These are phyloP conservation scores for Paramormyrops hopkinsi DNA, from an alignment of 2,797 vertebrate genomes.

Conservation along the genomic window DNA sequence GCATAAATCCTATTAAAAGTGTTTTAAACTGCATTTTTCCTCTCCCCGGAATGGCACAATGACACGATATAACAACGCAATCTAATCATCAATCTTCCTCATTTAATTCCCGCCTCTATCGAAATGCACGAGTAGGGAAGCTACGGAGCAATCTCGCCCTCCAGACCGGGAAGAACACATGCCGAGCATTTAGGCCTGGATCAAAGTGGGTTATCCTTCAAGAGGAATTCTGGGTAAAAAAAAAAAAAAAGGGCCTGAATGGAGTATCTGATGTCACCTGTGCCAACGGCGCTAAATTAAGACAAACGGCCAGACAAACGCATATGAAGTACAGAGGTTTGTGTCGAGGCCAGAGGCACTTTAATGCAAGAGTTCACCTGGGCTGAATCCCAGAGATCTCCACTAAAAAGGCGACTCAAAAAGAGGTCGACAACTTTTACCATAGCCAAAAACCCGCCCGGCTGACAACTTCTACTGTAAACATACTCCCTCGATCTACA, in stretches of 20 bases:
- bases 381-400: neutral
- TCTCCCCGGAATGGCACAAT: neutral
- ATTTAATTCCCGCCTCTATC: neutral
- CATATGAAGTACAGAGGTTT: neutral
- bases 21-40: neutral
- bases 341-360: neutral
- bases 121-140: neutral
- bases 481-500: neutral
- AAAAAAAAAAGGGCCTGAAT: neutral
- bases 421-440: neutral
- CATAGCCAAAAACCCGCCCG: neutral
- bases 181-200: neutral
- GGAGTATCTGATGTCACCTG: neutral
- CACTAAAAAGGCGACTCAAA: neutral
- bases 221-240: neutral
- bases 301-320: neutral
- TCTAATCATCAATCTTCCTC: constrained; percentile 8
- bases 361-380: neutral
- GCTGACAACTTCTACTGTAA: neutral
- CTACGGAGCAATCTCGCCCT: neutral
- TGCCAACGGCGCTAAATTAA: neutral
- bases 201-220: neutral
- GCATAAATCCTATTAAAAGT: constrained; percentile 7
- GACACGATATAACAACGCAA: neutral
- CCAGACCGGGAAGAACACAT: neutral